Percentiles rank a stretch among this genome's conserved stretches.
These are phyloP conservation scores for Setipinna tenuifilis DNA, from an alignment of 2,797 vertebrate species.

Conservation along the genomic window DNA sequence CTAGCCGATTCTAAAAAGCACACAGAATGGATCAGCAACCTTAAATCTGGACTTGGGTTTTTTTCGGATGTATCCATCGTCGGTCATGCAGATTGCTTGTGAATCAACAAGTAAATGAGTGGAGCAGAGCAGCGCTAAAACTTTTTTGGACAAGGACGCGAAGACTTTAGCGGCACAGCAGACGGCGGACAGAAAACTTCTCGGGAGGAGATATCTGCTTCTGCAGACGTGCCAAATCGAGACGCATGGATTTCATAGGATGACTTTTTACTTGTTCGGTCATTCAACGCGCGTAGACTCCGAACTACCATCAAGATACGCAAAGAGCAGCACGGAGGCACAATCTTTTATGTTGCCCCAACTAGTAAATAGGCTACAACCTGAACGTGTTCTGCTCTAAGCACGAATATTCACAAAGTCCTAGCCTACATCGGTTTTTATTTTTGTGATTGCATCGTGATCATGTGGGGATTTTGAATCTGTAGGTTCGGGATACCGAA, in stretches of 20 bases:
- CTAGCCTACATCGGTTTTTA: background rate
- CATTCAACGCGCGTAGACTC: slow-evolving; percentile 32
- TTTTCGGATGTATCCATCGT: slow-evolving; percentile 40
- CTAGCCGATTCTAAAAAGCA: slow-evolving; percentile 12
- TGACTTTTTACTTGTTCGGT: slow-evolving; percentile 31
- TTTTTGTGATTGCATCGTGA: background rate
- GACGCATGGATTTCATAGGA: slow-evolving; percentile 48
- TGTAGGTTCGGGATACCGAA: slow-evolving; percentile 17
- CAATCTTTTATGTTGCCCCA: background rate
- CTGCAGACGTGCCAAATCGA: slow-evolving; percentile 29
- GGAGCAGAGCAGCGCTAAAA: slow-evolving; percentile 13
- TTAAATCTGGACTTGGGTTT: slow-evolving; percentile 37
- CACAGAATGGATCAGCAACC: slow-evolving; percentile 38
- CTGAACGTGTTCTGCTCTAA: background rate
- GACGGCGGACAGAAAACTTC: slow-evolving; percentile 32
- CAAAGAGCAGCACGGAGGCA: background rate
- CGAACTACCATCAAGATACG: slow-evolving; percentile 25
- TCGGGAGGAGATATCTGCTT: slow-evolving; percentile 21
- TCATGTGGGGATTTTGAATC: slow-evolving; percentile 1
- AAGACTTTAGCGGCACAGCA: slow-evolving; percentile 1
- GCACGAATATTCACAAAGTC: background rate
- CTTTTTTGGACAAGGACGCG: slow-evolving; percentile 14
- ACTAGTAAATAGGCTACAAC: background rate
- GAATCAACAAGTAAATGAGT: slow-evolving; percentile 24
- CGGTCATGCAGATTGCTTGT: slow-evolving; percentile 19